Conservation (phyloP, 2,113 vertebrate species). For the Isurus oxyrinchus region DNA sequence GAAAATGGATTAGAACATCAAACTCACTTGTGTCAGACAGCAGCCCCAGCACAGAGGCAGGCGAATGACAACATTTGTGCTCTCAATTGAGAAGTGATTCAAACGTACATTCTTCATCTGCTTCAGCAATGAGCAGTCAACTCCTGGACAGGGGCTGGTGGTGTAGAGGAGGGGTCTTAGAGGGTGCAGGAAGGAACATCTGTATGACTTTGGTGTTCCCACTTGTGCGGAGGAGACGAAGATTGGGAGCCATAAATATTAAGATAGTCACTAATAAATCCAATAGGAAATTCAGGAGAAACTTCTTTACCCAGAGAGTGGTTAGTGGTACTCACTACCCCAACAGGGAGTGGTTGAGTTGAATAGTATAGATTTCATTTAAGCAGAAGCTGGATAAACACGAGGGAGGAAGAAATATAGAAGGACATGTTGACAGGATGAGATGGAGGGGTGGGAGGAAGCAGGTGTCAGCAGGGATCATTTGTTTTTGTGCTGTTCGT, state of each 20-base stretch:
- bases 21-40: neutral
- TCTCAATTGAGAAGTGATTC: neutral
- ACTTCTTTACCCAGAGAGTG: neutral
- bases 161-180: fast-evolving
- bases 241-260: neutral
- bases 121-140: neutral
- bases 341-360: neutral
- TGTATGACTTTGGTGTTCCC: neutral
- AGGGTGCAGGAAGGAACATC: neutral
- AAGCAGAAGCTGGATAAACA: neutral
- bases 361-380: neutral
- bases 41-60: neutral
- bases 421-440: neutral
- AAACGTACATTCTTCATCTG: neutral
- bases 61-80: neutral
- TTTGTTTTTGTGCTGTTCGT: neutral
- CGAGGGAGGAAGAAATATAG: neutral
- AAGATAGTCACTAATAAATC: neutral
- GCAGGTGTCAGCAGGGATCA: too few species aligned
- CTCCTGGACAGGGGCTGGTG: neutral
- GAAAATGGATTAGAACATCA: neutral
- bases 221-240: neutral
- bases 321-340: neutral
- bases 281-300: neutral
- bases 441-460: neutral